These are phyloP conservation scores for Alca torda DNA, from an alignment of 2,797 vertebrate genomes.

Conservation along the genomic window DNA sequence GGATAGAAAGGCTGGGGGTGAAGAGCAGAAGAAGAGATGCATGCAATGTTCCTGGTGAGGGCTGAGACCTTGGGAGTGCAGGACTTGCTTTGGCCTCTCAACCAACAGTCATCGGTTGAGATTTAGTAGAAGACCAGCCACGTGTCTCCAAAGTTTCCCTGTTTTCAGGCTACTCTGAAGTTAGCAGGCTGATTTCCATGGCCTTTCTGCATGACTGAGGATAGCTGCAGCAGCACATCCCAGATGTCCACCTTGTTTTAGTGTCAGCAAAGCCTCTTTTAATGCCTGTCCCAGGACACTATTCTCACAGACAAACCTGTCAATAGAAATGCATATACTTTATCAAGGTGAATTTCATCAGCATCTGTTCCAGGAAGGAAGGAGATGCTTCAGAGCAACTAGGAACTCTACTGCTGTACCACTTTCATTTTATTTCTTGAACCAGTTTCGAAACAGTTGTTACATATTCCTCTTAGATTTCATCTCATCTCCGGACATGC, in stretches of 20 bases:
- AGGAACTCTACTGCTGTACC: neutral
- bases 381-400: neutral
- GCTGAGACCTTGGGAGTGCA: accelerated
- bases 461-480: constrained; percentile 40
- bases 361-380: constrained; percentile 20
- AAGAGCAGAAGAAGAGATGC: neutral
- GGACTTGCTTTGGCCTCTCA: neutral
- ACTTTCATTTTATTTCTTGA: constrained; percentile 46
- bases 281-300: neutral
- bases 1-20: neutral
- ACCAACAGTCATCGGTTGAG: neutral
- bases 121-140: neutral
- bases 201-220: neutral
- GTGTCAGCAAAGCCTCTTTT: neutral
- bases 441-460: constrained; percentile 52
- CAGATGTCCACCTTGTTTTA: neutral
- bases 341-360: constrained; percentile 27
- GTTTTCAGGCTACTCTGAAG: neutral
- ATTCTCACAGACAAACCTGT: neutral
- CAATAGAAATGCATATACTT: neutral
- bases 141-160: neutral
- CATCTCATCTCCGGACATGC: constrained; percentile 5
- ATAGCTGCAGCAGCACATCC: neutral
- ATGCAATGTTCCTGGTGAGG: neutral
- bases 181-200: neutral